Evolutionary conservation across 2,797 vertebrate species (phyloP).

Genomic region (Poliocrania exsul): DNA sequence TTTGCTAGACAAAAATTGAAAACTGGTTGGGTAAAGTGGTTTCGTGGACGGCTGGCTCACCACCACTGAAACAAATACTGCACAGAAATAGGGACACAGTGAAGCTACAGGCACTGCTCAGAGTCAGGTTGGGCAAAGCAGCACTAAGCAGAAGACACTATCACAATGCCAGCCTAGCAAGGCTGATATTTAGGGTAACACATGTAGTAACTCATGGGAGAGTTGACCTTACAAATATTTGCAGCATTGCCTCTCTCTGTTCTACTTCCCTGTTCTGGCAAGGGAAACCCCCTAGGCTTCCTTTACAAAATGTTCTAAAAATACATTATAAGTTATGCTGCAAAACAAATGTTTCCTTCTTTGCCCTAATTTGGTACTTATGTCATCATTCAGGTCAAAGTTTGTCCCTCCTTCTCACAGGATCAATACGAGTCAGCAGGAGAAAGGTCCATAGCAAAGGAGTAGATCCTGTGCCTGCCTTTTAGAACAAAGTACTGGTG

Average conservation of each 20-base stretch:
- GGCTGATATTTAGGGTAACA: neutral
- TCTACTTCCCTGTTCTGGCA: neutral
- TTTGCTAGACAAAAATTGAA: neutral
- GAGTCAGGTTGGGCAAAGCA: neutral
- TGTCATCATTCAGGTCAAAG: neutral
- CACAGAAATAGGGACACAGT: neutral
- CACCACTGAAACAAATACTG: neutral
- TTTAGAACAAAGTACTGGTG: neutral
- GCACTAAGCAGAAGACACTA: neutral
- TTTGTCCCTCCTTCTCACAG: neutral
- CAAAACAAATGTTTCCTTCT: neutral
- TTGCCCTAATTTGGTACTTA: neutral
- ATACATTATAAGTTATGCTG: neutral
- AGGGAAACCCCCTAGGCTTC: neutral
- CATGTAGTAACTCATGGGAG: neutral
- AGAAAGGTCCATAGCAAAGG: neutral
- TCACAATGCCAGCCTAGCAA: neutral
- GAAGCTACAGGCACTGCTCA: neutral
- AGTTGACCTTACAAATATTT: neutral
- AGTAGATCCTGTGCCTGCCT: neutral
- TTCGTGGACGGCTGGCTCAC: neutral
- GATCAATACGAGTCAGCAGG: neutral
- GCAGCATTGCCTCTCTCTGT: neutral
- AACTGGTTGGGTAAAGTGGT: neutral
- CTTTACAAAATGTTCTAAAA: neutral